Evolutionary conservation across 1,140 invertebrate genomes (phyloP).

Genomic region (Drosophila guanche): DNA sequence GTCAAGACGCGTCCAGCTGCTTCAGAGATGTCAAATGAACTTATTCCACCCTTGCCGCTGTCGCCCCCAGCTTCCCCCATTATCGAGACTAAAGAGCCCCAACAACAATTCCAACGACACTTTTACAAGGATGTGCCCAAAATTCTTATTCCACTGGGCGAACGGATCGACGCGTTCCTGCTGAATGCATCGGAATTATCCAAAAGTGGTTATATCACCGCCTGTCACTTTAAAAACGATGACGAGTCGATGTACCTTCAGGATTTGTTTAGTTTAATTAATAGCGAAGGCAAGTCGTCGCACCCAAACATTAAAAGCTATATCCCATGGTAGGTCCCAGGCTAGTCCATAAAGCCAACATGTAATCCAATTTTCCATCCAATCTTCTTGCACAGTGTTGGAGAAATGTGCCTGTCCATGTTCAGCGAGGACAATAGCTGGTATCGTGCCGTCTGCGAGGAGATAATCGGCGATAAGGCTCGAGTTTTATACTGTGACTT

Average conservation of each 20-base stretch:
- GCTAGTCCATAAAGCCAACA: not conserved
- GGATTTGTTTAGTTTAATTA: conserved; percentile 1
- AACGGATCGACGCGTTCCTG: conserved; percentile 14
- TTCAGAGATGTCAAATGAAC: not conserved
- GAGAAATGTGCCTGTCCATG: conserved; percentile 47
- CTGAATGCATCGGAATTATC: conserved; percentile 10
- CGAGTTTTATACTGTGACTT: conserved; percentile 49
- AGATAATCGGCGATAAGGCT: conserved; percentile 10
- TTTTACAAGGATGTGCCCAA: conserved; percentile 32
- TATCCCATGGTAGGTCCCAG: conserved; percentile 38
- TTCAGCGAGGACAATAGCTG: conserved; percentile 47
- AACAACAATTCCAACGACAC: conserved; percentile 12
- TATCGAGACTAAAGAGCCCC: not conserved
- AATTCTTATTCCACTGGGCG: conserved; percentile 23
- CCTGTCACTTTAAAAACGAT: conserved; percentile 25
- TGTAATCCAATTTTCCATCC: not conserved
- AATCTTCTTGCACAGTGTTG: conserved; percentile 25
- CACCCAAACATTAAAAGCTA: conserved; percentile 15
- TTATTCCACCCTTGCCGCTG: conserved; percentile 22
- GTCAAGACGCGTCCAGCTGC: not conserved
- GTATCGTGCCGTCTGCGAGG: conserved; percentile 57
- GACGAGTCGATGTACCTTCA: conserved; percentile 22
- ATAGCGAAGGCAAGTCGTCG: not conserved
- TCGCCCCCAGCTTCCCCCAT: conserved; percentile 43
- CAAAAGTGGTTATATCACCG: conserved; percentile 40